Base-by-base conservation (phyloP, 2,888 invertebrate species). In the Ormia ochracea region DNA sequence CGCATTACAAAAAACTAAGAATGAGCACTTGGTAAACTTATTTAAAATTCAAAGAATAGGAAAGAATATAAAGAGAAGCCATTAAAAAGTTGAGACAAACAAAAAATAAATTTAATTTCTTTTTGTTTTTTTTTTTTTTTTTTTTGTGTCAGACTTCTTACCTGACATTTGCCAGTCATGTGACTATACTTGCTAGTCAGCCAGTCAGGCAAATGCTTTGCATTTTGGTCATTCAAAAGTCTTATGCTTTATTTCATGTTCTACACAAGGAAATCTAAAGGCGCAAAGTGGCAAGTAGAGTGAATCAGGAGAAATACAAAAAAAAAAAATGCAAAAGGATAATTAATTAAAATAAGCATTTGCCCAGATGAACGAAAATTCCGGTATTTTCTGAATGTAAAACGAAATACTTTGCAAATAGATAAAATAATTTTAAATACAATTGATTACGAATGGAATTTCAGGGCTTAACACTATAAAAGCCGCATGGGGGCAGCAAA, bases 311-410 rank as follows among this genome's bases (percentile, higher is more conserved):
- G 43, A 26, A 56, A 43, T 26, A 48, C 43, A 38, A 14, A 7
- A 59, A 66, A 73, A 50, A 50, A n/a, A n/a, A n/a, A n/a, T n/a
- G n/a, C 61, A 63, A 31, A 43, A 54, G 73, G 23, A 63, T 78
- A 50, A 78, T 73, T 73, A 73, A 78, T 73, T 78, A 61, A 61
- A 68, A 45, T 36, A 77, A 58, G 63, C 63, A 63, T 63, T 63
- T 59, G 17, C 12, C 45, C 14, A 52, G 36, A 33, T 12, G 23
- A 26, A 69, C 58, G 9, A 45, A n/a, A n/a, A n/a, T n/a, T n/a
- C n/a, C 36, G 0, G 3, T 6, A 5, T 50, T 28, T n/a, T 36
- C 12, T 38, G 26, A 19, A 28, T 1, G n/a, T 43, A 31, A 41
- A 28, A 38, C 17, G n/a, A 65, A 26, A 5, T 12, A 17, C 1